A percentile compares a stretch with the other conserved stretches of the same genome.
phyloP scores from a whole-genome alignment of 1,140 invertebrate genomes.

The Dinothrombium tinctorium region DNA sequence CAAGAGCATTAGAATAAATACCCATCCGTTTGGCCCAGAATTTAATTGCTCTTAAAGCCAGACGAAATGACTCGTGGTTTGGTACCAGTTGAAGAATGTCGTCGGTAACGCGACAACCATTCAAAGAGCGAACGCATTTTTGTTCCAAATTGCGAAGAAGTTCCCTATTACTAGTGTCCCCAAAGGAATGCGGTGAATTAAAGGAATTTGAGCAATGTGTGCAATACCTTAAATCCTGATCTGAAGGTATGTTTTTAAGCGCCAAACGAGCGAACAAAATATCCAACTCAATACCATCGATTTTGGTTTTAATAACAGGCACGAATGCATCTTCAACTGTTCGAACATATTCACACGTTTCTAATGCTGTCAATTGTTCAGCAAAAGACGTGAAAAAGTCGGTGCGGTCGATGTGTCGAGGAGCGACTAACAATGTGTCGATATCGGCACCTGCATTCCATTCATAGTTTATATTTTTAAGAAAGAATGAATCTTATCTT shows the following conservation, averaged over 20 bases:
- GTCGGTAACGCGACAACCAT: constrained; percentile 93
- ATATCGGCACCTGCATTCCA: constrained; percentile 65
- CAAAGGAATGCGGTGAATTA: constrained; percentile 16
- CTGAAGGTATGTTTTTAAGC: constrained; percentile 64
- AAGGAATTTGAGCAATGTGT: no score
- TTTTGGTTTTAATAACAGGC: constrained; percentile 97
- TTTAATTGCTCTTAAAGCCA: constrained; percentile 83
- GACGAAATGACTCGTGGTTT: constrained; percentile 74
- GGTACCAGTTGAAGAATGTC: constrained; percentile 89
- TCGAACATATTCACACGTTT: constrained; percentile 57
- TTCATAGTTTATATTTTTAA: constrained; percentile 4
- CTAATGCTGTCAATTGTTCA: constrained; percentile 61
- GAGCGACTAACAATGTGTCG: constrained; percentile 90
- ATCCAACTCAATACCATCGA: constrained; percentile 88
- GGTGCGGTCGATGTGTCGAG: constrained; percentile 67
- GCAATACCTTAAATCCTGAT: constrained; percentile 48
- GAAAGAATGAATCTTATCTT: constrained; percentile 5
- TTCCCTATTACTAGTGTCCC: constrained; percentile 71
- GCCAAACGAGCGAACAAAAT: constrained; percentile 84
- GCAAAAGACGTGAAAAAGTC: constrained; percentile 93
- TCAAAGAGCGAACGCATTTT: constrained; percentile 86
- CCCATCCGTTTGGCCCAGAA: constrained; percentile 94
- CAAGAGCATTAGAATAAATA: constrained; percentile 92
- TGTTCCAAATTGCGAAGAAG: constrained; percentile 84
- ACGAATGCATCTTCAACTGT: constrained; percentile 97